Conservation (phyloP, 2,113 vertebrate genomes). For the Macaca mulatta region DNA sequence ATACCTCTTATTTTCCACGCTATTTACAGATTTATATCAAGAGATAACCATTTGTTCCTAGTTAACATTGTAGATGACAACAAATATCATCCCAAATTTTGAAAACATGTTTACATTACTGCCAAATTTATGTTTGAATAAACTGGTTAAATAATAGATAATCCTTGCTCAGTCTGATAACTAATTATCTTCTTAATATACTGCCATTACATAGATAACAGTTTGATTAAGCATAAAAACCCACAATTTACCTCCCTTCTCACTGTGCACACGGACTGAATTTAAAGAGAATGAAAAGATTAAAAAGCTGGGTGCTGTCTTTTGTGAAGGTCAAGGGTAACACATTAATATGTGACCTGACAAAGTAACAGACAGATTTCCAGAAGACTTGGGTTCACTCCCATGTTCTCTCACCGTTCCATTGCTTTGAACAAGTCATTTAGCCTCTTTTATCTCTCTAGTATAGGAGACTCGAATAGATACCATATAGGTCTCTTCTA, state of each 20-base stretch:
- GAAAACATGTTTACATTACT: slow-evolving; percentile 2
- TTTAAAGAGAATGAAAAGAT: not conserved
- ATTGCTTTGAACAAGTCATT: slow-evolving; percentile 6
- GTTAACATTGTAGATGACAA: not conserved
- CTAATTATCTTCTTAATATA: not conserved
- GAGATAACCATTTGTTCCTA: not conserved
- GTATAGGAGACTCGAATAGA: not conserved
- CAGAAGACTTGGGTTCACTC: not conserved
- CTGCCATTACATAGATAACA: not conserved
- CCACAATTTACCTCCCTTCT: slow-evolving; percentile 1
- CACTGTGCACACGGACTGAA: not conserved
- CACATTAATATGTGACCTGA: not conserved
- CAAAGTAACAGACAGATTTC: not conserved
- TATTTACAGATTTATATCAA: not conserved
- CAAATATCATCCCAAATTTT: not conserved
- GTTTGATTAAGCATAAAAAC: not conserved
- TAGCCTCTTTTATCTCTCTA: not conserved
- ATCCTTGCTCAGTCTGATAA: not conserved
- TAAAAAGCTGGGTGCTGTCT: not conserved
- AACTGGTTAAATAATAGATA: not conserved
- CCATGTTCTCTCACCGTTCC: not conserved
- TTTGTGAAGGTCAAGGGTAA: not conserved
- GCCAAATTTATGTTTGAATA: slow-evolving; percentile 36
- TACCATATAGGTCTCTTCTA: not conserved
- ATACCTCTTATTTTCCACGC: not conserved